These are phyloP conservation scores for Drosophila pseudotalamancana DNA, from an alignment of 2,888 invertebrate genomes.

Conservation along the genomic window DNA sequence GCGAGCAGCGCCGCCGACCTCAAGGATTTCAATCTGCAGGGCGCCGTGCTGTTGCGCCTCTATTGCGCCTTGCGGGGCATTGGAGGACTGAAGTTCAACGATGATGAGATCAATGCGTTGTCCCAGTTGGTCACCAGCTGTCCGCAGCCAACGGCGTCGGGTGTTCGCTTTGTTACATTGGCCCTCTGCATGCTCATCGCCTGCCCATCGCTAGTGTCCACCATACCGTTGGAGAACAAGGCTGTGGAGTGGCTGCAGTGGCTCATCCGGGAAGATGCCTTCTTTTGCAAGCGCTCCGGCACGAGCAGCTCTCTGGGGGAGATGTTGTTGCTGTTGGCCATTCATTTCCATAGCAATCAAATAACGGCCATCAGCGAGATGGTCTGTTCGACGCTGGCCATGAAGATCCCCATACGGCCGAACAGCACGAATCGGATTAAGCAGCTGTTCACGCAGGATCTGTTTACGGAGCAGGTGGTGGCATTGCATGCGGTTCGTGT, in stretches of 20 bases:
- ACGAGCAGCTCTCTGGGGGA: constrained; percentile 96
- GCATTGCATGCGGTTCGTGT: constrained; percentile 98
- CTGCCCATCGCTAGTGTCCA: constrained; percentile 93
- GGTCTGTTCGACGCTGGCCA: constrained; percentile 96
- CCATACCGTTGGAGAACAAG: constrained; percentile 91
- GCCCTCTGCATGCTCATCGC: constrained; percentile 97
- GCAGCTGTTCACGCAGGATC: constrained; percentile 97
- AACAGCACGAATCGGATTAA: constrained; percentile 95
- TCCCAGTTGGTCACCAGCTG: constrained; percentile 94
- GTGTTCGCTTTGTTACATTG: constrained; percentile 95
- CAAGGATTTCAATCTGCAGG: constrained; percentile 91
- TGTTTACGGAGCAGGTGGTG: constrained; percentile 98
- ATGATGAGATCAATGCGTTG: constrained; percentile 94
- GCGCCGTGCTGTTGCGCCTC: constrained; percentile 94
- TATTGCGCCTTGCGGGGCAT: constrained; percentile 97
- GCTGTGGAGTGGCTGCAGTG: constrained; percentile 97
- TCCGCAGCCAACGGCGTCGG: constrained; percentile 95
- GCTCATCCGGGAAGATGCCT: constrained; percentile 95
- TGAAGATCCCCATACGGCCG: constrained; percentile 94
- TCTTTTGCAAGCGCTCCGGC: constrained; percentile 93
- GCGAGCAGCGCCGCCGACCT: constrained; percentile 87
- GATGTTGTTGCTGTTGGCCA: constrained; percentile 97
- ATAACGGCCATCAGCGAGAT: constrained; percentile 96
- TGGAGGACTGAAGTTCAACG: constrained; percentile 96
- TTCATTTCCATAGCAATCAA: constrained; percentile 98